Base-by-base conservation (phyloP, 2,113 vertebrate genomes). In the Benitochromis conjunctus region DNA sequence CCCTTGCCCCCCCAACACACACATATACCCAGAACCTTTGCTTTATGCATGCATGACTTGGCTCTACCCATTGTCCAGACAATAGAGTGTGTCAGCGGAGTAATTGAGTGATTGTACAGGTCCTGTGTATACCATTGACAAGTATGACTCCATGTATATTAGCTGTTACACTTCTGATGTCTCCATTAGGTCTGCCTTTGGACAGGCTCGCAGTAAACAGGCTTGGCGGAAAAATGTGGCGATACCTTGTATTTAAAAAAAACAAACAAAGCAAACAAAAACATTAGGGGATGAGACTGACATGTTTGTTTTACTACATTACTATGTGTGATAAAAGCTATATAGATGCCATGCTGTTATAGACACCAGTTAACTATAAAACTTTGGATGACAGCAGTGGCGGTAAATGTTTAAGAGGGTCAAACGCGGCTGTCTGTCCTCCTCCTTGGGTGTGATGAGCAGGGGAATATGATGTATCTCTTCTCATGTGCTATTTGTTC, bases 21-120 rank as follows among this genome's bases (percentile, higher is more conserved):
- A 79, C 82, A 85, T 81, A 71, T 85, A 85, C 87, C 36, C 51
- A 57, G 66, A 62, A 64, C 64, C 87, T 92, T 85, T 91, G 26
- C 79, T 88, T 94, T 90, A 93, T 93, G 86, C 82, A 95, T 95
- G 89, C 90, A 94, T 94, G 91, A 93, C 84, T 88, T 91, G 57
- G 43, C 80, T 43, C 55, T 80, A 46, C 79, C 18, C 83, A 94
- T 94, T 93, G 88, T 80, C 86, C 80, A 89, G 89, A 93, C 91
- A 91, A 93, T 90, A 34, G 85, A 91, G 82, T 83, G 29, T 83
- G 86, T 91, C 90, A 84, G 58, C 48, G 53, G 84, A 88, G 74
- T 90, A 92, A 93, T 85, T 88, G 86, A 89, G 88, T 55, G 81
- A 24, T 83, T 74, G 79, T 56, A 57, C 81, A 26, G 71, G 80